phyloP scores from a whole-genome alignment of 2,797 vertebrate species.

The Karalla daura region DNA sequence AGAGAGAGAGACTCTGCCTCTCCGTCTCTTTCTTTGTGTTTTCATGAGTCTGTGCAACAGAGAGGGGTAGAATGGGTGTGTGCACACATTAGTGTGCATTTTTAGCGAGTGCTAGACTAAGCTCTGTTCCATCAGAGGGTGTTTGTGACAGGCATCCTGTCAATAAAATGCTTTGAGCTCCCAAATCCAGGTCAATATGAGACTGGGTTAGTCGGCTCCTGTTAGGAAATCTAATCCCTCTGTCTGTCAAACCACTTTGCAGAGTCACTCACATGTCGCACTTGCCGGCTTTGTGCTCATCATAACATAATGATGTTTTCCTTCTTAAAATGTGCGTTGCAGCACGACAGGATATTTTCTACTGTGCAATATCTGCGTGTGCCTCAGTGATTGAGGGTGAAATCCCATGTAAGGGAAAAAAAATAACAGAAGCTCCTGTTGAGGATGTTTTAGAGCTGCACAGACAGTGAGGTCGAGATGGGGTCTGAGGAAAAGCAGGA shows the following conservation, averaged over 20 bases:
- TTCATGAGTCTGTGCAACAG: constrained; percentile 23
- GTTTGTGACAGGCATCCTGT: constrained; percentile 58
- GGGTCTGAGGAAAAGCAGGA: not conserved
- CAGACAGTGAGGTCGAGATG: not conserved
- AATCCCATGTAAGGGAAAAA: not conserved
- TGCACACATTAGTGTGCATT: constrained; percentile 23
- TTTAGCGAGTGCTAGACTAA: constrained; percentile 41
- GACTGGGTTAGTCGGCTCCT: constrained; percentile 57
- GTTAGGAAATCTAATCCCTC: constrained; percentile 59
- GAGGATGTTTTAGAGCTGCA: constrained; percentile 5
- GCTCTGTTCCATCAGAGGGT: constrained; percentile 39
- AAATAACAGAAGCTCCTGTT: not conserved
- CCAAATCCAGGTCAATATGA: constrained; percentile 66
- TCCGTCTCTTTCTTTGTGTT: constrained; percentile 8
- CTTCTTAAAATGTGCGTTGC: not conserved
- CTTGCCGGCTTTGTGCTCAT: constrained; percentile 4
- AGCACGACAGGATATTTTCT: constrained; percentile 1
- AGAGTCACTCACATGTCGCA: constrained; percentile 19
- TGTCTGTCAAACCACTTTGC: constrained; percentile 59
- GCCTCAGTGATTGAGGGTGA: not conserved
- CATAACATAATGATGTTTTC: constrained; percentile 16
- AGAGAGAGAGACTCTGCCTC: not conserved
- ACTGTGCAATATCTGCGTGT: not conserved
- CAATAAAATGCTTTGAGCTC: constrained; percentile 64
- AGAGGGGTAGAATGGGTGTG: constrained; percentile 6